Base-by-base conservation (phyloP, 2,888 invertebrate species). In the Oxytorus armatus region DNA sequence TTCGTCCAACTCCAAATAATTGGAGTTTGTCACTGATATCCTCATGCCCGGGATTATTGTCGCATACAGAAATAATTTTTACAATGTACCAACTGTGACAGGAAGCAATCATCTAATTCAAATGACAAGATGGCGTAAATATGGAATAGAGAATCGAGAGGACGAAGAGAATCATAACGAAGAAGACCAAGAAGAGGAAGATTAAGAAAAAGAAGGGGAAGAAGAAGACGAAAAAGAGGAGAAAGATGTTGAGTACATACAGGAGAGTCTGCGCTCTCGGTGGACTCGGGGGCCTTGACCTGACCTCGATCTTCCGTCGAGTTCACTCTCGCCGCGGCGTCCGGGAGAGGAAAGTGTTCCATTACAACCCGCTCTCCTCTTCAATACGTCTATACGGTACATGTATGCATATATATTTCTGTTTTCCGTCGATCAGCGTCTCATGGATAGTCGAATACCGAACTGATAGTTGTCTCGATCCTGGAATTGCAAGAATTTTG, bases 261-360 rank as follows among this genome's bases (percentile, higher is more conserved):
- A 77, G 49, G 21, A 83, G 84, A 85, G 86, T 83, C 84, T 87
- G 86, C 82, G 85, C 16, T 70, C 85, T 83, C 74, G 61, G 66
- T 74, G 76, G 76, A 79, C 83, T 78, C 84, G 89, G 88, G 92
- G 91, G 92, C 92, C 92, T 92, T 92, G 92, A 92, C 92, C 91
- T 91, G 92, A 89, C 92, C 92, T 92, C 92, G 91, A 92, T 92
- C 90, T 86, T 90, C 85, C 80, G 85, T 81, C 89, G 88, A 91
- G 91, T 91, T 92, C 92, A 92, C 92, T 92, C 92, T 92, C 92
- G 87, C 92, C 92, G 73, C 81, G 87, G 86, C 88, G 88, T 86
- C 88, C 87, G 84, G 87, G 86, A 87, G 91, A 91, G 88, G 92
- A 92, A 92, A 92, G 92, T 92, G 92, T 90, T 91, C 91, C 90